Evolutionary conservation across 2,797 vertebrate species (phyloP).

Genomic region (Epinephelus coioides): DNA sequence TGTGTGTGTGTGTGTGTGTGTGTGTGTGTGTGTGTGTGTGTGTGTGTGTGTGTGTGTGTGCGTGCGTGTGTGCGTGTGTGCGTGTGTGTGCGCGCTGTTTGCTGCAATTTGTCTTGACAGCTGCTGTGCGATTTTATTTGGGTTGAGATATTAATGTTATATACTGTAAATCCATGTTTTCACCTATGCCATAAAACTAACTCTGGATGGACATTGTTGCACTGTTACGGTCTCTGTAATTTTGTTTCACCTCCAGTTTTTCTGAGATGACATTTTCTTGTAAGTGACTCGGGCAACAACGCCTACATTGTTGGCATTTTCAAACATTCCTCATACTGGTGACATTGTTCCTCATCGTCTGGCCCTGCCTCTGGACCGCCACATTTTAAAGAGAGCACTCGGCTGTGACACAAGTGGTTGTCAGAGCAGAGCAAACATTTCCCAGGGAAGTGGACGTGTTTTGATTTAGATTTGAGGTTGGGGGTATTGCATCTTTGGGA

Average conservation of each 20-base stretch:
- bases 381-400: not conserved
- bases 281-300: not conserved
- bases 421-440: not conserved
- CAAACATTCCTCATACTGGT: not conserved
- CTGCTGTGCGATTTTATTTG: conserved; percentile 6
- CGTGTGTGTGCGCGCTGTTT: not conserved
- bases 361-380: not conserved
- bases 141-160: not conserved
- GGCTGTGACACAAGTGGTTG: not conserved
- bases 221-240: not conserved
- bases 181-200: not conserved
- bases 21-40: not conserved
- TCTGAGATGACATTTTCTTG: conserved; percentile 7
- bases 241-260: not conserved
- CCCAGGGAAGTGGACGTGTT: not conserved
- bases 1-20: not conserved
- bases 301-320: not conserved
- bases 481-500: too few species aligned
- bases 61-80: too few species aligned
- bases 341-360: conserved; percentile 3
- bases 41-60: not conserved
- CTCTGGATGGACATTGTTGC: not conserved
- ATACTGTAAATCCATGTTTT: conserved; percentile 7
- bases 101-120: not conserved
- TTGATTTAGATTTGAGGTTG: conserved; percentile 4